These are phyloP conservation scores for Eulemur rubriventer DNA, from an alignment of 2,797 vertebrate species.

Conservation along the genomic window DNA sequence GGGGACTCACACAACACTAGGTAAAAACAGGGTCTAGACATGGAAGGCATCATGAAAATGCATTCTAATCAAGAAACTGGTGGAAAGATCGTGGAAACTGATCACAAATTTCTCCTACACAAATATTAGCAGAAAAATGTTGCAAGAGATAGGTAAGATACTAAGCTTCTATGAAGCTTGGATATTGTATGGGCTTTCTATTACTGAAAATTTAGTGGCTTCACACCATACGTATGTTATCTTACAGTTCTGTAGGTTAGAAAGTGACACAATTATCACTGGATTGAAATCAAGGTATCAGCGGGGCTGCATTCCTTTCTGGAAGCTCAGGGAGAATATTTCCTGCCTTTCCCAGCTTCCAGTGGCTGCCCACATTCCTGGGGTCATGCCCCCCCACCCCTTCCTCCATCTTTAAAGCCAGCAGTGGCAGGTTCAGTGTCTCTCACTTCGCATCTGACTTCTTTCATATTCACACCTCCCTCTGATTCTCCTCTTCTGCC, in stretches of 20 bases:
- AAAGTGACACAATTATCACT: not conserved
- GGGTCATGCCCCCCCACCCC: rapidly evolving
- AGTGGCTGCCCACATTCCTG: not conserved
- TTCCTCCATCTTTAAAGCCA: not conserved
- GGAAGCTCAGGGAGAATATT: not conserved
- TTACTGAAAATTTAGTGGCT: not conserved
- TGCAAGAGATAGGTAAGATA: not conserved
- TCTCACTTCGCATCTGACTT: not conserved
- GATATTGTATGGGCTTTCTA: not conserved
- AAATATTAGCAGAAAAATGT: not conserved
- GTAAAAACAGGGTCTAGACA: not conserved
- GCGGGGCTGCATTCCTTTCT: not conserved
- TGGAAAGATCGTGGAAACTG: too few relatives aligned
- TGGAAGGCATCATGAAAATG: not conserved
- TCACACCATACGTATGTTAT: not conserved
- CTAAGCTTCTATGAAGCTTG: not conserved
- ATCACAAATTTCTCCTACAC: not conserved
- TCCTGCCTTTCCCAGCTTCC: not conserved
- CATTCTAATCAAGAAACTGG: not conserved
- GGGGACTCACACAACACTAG: not conserved
- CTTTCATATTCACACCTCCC: not conserved
- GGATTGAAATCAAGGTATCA: not conserved
- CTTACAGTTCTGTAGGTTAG: not conserved
- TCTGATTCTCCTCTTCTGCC: not conserved
- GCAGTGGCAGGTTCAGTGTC: too few relatives aligned